Conservation (phyloP, 2,113 vertebrate genomes). For the Acanthochromis polyacanthus region DNA sequence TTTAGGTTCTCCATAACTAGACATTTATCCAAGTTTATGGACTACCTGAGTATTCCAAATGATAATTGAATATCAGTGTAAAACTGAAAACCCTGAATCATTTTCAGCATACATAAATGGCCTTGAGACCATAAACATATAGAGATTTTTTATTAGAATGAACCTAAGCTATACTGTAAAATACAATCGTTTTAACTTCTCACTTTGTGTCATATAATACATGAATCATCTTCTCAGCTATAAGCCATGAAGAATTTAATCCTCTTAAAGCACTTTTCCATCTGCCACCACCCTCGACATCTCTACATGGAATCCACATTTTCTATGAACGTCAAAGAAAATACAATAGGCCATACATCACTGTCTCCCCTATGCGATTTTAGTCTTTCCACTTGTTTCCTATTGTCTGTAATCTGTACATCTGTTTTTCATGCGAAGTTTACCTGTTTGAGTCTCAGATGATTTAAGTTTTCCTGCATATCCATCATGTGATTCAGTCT, state of each 20-base stretch:
- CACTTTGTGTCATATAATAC: constrained; percentile 11
- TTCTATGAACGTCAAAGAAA: constrained; percentile 45
- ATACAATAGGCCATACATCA: constrained; percentile 48
- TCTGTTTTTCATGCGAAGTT: constrained; percentile 29
- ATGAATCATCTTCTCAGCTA: constrained; percentile 37
- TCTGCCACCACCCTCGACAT: constrained; percentile 30
- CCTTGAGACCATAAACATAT: not conserved
- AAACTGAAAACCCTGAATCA: not conserved
- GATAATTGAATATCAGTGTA: not conserved
- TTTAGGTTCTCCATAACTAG: too few relatives aligned
- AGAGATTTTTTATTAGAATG: not conserved
- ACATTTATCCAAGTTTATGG: not conserved
- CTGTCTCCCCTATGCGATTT: constrained; percentile 20
- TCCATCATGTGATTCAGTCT: not conserved
- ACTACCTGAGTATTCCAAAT: constrained; percentile 7
- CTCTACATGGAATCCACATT: constrained; percentile 57
- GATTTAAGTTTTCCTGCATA: constrained; percentile 23
- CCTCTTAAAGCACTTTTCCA: constrained; percentile 52
- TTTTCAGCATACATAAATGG: not conserved
- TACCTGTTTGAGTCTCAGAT: constrained; percentile 18
- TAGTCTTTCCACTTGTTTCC: constrained; percentile 25
- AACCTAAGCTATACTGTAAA: constrained; percentile 15
- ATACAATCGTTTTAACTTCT: constrained; percentile 31
- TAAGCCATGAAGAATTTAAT: constrained; percentile 37
- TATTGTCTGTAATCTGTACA: not conserved